Conservation (phyloP, 2,797 vertebrate species). For the Mormyrus hasselquistii region DNA sequence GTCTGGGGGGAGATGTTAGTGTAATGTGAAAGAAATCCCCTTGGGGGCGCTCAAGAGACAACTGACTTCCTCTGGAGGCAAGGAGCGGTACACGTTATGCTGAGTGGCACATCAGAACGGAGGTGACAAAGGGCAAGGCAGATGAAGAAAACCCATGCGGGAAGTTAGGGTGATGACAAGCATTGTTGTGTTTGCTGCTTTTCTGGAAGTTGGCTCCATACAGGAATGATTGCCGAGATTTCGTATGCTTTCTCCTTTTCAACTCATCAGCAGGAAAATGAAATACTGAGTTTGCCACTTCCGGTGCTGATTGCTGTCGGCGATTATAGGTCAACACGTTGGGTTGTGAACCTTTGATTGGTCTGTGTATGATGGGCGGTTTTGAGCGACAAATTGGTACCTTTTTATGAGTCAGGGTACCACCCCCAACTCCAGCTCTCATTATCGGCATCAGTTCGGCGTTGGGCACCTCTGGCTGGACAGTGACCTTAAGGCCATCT, state of each 20-base stretch:
- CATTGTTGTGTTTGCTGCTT: background rate
- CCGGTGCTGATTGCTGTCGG: background rate
- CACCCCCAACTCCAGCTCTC: background rate
- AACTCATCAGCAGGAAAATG: background rate
- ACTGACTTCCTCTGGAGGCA: background rate
- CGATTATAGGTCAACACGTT: background rate
- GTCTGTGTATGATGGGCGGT: background rate
- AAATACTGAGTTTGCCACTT: background rate
- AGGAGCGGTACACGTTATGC: background rate
- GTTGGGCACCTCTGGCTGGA: background rate
- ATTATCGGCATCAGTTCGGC: background rate
- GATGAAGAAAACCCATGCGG: background rate
- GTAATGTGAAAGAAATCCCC: background rate
- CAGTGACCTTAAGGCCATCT: slow-evolving; percentile 3
- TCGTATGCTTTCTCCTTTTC: background rate
- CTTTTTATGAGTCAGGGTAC: background rate
- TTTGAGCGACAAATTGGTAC: background rate
- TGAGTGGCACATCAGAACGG: background rate
- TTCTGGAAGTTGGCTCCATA: background rate
- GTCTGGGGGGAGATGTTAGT: background rate
- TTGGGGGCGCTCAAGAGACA: background rate
- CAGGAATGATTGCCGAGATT: background rate
- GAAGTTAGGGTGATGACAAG: background rate
- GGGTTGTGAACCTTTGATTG: background rate
- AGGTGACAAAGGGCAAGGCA: background rate